Conservation (phyloP, 2,797 vertebrate species). For the Cyprinella venusta region DNA sequence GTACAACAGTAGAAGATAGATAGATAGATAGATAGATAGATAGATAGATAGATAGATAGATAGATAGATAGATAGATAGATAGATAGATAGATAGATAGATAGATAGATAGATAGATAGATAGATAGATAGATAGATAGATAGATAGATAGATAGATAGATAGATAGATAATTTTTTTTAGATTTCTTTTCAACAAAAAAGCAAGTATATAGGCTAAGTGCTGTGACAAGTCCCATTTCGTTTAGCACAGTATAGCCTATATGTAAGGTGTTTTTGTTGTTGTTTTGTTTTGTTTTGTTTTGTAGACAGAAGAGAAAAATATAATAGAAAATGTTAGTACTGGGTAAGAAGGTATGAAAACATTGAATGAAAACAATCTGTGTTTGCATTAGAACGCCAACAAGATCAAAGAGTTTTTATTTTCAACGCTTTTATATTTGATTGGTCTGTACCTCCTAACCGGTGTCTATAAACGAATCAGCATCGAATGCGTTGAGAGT, state of each 20-base stretch:
- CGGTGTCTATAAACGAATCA: background rate
- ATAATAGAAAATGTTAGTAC: background rate
- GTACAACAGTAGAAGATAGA: background rate
- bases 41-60: background rate
- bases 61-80: background rate
- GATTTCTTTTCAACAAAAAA: too few species aligned
- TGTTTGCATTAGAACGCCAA: background rate
- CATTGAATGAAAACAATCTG: too few species aligned
- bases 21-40: background rate
- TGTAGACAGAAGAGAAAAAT: background rate
- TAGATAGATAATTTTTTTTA: too few species aligned
- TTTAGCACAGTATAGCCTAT: too few species aligned
- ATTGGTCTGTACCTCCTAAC: background rate
- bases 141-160: background rate
- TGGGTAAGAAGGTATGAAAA: background rate
- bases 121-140: background rate
- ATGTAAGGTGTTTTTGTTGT: background rate
- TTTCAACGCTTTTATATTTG: constrained; percentile 15
- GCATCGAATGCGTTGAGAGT: constrained; percentile 22
- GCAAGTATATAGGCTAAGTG: background rate
- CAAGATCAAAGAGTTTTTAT: background rate
- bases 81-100: background rate
- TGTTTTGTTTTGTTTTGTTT: background rate
- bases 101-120: background rate
- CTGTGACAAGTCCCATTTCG: background rate